Evolutionary conservation across 2,888 invertebrate genomes (phyloP), one percentile per base, ranked within the genome.

Genomic region (Drosophila phalerata): DNA sequence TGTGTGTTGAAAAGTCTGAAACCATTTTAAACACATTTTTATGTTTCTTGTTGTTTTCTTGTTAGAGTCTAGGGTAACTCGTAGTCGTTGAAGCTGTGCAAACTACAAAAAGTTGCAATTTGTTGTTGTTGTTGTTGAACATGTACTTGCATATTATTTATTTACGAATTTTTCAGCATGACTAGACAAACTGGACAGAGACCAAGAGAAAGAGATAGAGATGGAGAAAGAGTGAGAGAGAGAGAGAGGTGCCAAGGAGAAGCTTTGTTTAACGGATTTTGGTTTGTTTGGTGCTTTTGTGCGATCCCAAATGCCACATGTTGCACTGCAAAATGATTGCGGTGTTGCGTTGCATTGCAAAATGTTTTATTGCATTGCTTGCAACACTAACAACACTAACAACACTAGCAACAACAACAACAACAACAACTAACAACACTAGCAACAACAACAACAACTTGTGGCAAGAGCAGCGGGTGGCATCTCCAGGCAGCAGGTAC

Each of bases 311-410:
- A 60, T 57, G 53, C 58, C 71, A 81, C 73, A 76, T 71, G 71
- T 74, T 69, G 73, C 79, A 68, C 64, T 62, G 77, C 63, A 64
- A 73, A 85, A 73, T 79, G 67, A 83, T 73, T 83, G 86, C 69
- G 86, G 80, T 77, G 60, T 49, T 51, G 70, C 53, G 57, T 30
- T 61, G 77, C 75, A 68, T 61, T 73, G 81, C 63, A 80, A 79
- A 79, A 81, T 83, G 84, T 83, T 81, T 85, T 77, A 81, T 86
- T 80, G 81, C 75, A 69, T 63, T 73, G 57, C 67, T 77, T 64
- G 81, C 61, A 61, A 22, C 63, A 67, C 19, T 53, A 57, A 34
- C 48, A 52, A 15, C 61, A 69, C 19, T 5, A 25, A 25, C 25
- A 30, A 30, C 60, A 63, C n/a, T n/a, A n/a, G n/a, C n/a, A n/a